Conservation (phyloP, 2,797 vertebrate species). For the Epinephelus awoara region DNA sequence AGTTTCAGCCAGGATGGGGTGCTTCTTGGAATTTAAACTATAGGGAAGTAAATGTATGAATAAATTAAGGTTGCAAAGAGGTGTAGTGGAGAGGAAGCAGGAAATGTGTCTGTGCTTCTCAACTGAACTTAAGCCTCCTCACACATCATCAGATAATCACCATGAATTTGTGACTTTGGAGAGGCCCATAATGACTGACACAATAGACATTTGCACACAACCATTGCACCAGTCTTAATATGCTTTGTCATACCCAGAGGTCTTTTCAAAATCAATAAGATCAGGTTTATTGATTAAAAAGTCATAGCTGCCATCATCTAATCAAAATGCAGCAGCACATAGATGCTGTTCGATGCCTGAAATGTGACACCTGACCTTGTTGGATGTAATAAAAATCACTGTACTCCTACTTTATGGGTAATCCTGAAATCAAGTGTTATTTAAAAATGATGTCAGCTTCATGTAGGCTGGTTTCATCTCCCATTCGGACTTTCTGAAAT, state of each 20-base stretch:
- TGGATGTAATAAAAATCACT: background rate
- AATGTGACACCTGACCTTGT: background rate
- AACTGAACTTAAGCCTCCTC: background rate
- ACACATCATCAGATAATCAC: background rate
- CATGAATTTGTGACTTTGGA: background rate
- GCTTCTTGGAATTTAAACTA: background rate
- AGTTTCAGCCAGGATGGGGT: background rate
- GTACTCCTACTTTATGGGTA: no score
- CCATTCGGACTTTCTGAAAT: no score
- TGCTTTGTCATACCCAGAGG: background rate
- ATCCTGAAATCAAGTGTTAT: no score
- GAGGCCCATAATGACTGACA: background rate
- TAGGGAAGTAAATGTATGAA: background rate
- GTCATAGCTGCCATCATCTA: background rate
- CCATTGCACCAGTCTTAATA: background rate
- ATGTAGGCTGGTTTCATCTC: background rate
- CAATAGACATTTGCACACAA: background rate
- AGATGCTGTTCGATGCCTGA: background rate
- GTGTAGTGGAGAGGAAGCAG: no score
- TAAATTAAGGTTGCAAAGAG: background rate
- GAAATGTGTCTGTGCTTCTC: background rate
- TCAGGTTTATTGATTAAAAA: constrained; percentile 19
- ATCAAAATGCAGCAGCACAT: constrained; percentile 2
- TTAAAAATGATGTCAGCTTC: no score
- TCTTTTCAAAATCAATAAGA: background rate